Evolutionary conservation across 2,888 invertebrate genomes (phyloP).

Genomic region (Eumacrocentrus americanus): DNA sequence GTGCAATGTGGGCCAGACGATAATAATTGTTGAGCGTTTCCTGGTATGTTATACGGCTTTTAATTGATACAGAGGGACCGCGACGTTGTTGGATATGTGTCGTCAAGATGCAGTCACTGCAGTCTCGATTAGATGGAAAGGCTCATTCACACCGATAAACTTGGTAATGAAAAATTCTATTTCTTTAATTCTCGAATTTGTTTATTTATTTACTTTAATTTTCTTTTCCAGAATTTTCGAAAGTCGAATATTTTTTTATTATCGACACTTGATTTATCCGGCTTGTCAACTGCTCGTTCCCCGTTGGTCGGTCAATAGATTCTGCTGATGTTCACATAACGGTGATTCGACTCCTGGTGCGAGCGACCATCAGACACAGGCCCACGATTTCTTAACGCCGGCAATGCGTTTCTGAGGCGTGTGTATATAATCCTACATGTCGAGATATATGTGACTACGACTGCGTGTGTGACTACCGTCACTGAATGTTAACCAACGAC

Average conservation of each 20-base stretch:
- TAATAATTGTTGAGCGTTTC: constrained; percentile 56
- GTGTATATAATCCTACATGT: constrained; percentile 4
- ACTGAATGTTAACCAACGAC: constrained; percentile 40
- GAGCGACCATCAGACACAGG: too few species aligned
- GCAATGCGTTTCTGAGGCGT: background rate
- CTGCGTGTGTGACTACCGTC: constrained; percentile 29
- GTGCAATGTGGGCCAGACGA: constrained; percentile 54
- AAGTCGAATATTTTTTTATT: background rate
- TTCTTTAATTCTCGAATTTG: background rate
- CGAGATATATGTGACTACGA: constrained; percentile 27
- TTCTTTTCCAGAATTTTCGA: background rate
- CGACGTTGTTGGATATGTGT: constrained; percentile 17
- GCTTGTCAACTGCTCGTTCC: constrained; percentile 1
- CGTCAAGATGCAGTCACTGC: background rate
- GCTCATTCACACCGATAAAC: constrained; percentile 13
- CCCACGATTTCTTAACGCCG: too few species aligned
- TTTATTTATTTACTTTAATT: background rate
- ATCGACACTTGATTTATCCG: background rate
- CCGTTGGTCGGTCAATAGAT: constrained; percentile 43
- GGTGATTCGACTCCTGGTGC: constrained; percentile 39
- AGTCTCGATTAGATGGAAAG: constrained; percentile 23
- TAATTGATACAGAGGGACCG: constrained; percentile 53
- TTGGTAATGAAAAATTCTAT: background rate
- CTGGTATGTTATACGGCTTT: constrained; percentile 50
- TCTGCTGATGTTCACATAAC: constrained; percentile 44